Evolutionary conservation across 2,797 vertebrate species (phyloP).

Genomic region (Chelon labrosus): DNA sequence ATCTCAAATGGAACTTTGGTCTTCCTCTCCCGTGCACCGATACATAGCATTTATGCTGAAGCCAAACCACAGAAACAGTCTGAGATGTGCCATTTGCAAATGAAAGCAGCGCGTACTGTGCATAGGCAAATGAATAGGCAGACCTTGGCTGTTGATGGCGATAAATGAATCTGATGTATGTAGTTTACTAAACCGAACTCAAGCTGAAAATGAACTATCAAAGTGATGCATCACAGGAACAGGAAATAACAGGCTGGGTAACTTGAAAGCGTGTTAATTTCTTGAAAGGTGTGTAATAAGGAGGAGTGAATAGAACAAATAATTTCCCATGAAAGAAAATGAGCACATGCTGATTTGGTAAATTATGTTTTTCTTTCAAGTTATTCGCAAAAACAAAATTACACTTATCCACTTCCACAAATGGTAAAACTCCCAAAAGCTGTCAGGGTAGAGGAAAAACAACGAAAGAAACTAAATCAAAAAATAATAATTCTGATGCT

Average conservation of each 20-base stretch:
- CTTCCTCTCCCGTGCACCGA: not conserved
- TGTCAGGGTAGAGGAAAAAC: not conserved
- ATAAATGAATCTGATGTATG: constrained; percentile 5
- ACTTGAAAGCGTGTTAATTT: constrained; percentile 21
- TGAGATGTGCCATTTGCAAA: constrained; percentile 2
- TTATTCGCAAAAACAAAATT: too few species aligned
- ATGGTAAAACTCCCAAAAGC: too few species aligned
- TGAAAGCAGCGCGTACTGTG: not conserved
- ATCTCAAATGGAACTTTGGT: not conserved
- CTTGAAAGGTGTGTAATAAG: constrained; percentile 13
- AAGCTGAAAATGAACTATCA: constrained; percentile 16
- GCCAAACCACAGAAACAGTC: not conserved
- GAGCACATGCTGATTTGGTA: not conserved
- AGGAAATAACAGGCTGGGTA: constrained; percentile 24
- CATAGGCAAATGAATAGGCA: not conserved
- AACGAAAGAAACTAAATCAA: not conserved
- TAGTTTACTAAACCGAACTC: constrained; percentile 1
- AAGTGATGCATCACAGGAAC: constrained; percentile 8
- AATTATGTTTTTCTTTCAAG: not conserved
- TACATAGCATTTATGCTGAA: not conserved
- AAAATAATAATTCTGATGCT: too few species aligned
- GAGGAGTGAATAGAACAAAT: constrained; percentile 11
- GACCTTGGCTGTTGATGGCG: not conserved
- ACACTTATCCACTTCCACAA: too few species aligned
- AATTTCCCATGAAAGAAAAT: constrained; percentile 2